phyloP scores from a whole-genome alignment of 2,888 invertebrate genomes.

The Apotomis betuletana region DNA sequence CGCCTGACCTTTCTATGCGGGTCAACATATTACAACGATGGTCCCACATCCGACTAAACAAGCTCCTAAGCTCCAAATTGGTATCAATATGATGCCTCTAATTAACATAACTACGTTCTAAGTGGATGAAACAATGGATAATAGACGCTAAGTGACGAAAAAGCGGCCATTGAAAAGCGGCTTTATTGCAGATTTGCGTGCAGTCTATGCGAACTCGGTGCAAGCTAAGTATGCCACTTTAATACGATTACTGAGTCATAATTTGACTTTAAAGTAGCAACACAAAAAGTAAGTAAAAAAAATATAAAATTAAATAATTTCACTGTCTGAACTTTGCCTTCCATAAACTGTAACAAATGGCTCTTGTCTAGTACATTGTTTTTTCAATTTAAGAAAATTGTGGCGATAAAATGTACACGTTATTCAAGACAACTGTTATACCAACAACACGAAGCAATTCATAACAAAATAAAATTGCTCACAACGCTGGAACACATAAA shows the following conservation, averaged over 20 bases:
- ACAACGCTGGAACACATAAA: slow-evolving; percentile 16
- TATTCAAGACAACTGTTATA: slow-evolving; percentile 61
- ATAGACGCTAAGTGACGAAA: slow-evolving; percentile 29
- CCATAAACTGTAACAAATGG: slow-evolving; percentile 63
- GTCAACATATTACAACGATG: slow-evolving; percentile 68
- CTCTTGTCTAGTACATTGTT: slow-evolving; percentile 53
- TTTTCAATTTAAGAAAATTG: slow-evolving; percentile 45
- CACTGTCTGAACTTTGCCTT: slow-evolving; percentile 63
- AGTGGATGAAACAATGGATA: slow-evolving; percentile 43
- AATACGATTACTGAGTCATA: slow-evolving; percentile 1
- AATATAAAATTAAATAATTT: slow-evolving; percentile 46
- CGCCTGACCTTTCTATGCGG: slow-evolving; percentile 67
- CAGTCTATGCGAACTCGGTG: slow-evolving; percentile 18
- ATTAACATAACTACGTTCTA: slow-evolving; percentile 40
- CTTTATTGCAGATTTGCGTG: slow-evolving; percentile 37
- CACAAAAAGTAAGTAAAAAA: neutral
- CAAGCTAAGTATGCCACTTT: slow-evolving; percentile 16
- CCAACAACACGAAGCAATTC: slow-evolving; percentile 57
- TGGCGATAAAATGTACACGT: slow-evolving; percentile 53
- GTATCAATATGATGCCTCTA: slow-evolving; percentile 35
- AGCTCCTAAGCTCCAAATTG: slow-evolving; percentile 41
- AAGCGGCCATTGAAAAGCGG: slow-evolving; percentile 19
- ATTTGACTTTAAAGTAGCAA: neutral
- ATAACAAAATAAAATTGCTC: slow-evolving; percentile 42
- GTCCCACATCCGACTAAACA: slow-evolving; percentile 58